phyloP scores from a whole-genome alignment of 1,140 invertebrate genomes.

The Aphaenogaster floridana region DNA sequence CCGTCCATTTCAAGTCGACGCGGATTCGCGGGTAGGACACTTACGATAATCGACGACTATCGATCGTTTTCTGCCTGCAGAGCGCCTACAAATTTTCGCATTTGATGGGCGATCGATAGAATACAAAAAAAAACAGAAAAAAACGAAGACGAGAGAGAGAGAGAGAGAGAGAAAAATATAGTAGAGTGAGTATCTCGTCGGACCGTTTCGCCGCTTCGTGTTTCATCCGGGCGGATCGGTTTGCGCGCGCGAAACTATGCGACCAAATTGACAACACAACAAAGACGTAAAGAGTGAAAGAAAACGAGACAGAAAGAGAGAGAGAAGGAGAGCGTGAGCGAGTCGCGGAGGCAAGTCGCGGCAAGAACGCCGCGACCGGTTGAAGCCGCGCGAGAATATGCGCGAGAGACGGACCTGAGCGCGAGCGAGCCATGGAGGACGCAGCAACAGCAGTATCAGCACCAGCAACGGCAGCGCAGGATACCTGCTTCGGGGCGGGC shows the following conservation, averaged over 20 bases:
- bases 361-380: slow-evolving; percentile 48
- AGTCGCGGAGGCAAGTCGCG: slow-evolving; percentile 41
- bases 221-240: background rate
- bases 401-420: slow-evolving; percentile 69
- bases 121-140: background rate
- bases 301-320: background rate
- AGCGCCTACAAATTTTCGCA: background rate
- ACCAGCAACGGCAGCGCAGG: slow-evolving; percentile 62
- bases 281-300: background rate
- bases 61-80: background rate
- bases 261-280: slow-evolving; percentile 38
- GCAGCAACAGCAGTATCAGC: slow-evolving; percentile 52
- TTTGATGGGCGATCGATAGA: background rate
- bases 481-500: slow-evolving; percentile 84
- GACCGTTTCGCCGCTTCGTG: background rate
- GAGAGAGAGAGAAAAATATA: background rate
- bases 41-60: background rate
- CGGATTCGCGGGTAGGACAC: background rate
- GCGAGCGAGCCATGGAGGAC: slow-evolving; percentile 72
- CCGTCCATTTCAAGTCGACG: background rate
- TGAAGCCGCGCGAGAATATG: slow-evolving; percentile 65
- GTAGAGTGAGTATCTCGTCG: background rate
- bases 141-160: background rate
- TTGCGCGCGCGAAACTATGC: slow-evolving; percentile 49
- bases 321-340: slow-evolving; percentile 31